Evolutionary conservation across 2,797 vertebrate genomes (phyloP).

Genomic region (Vireo griseus): DNA sequence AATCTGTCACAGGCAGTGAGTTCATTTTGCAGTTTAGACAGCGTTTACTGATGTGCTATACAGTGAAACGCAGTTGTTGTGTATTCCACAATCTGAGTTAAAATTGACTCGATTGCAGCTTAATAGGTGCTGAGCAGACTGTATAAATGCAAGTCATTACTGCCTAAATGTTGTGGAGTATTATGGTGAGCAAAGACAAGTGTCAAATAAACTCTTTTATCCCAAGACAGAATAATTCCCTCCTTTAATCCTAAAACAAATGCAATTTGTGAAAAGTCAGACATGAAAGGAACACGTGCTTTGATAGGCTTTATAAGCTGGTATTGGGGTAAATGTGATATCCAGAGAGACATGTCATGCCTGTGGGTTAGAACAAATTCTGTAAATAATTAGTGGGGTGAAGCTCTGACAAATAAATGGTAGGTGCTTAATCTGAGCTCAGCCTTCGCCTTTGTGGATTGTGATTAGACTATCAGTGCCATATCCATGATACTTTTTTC

Average conservation of each 20-base stretch:
- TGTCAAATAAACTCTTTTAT: slow-evolving; percentile 43
- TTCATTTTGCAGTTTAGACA: background rate
- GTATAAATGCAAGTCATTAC: slow-evolving; percentile 13
- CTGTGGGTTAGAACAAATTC: background rate
- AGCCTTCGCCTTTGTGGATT: background rate
- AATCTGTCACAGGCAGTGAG: background rate
- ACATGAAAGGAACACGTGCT: background rate
- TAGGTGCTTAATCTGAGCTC: background rate
- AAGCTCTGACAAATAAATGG: background rate
- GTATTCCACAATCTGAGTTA: background rate
- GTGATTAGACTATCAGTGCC: background rate
- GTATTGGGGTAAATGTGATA: background rate
- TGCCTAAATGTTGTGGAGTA: background rate
- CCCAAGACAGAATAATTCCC: slow-evolving; percentile 15
- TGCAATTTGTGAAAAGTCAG: slow-evolving; percentile 14
- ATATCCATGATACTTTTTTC: background rate
- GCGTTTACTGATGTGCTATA: background rate
- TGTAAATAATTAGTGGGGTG: background rate
- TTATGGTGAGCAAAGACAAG: background rate
- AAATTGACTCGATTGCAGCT: background rate
- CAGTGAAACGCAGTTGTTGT: background rate
- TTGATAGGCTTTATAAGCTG: background rate
- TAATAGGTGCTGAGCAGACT: background rate
- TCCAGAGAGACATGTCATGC: background rate
- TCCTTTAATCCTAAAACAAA: slow-evolving; percentile 33